Conservation (phyloP, 2,797 vertebrate species). For the Cottoperca gobio region DNA sequence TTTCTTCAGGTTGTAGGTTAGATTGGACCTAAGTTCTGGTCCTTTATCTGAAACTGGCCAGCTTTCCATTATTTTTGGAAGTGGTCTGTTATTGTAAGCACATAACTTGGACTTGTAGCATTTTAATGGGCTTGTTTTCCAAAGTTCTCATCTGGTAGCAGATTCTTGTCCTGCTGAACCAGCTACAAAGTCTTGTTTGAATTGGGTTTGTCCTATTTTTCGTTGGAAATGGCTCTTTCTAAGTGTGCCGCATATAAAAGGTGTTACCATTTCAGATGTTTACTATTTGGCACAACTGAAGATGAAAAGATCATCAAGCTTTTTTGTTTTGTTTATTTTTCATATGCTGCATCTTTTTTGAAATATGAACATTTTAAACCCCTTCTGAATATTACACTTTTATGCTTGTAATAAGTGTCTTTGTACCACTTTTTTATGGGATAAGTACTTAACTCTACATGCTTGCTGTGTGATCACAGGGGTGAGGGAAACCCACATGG, state of each 20-base stretch:
- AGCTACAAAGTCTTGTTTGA: conserved; percentile 66
- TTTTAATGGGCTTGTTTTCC: conserved; percentile 70
- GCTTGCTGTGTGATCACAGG: background rate
- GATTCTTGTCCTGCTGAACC: conserved; percentile 68
- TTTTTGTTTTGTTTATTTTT: background rate
- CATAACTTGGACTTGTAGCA: conserved; percentile 51
- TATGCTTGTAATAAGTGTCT: background rate
- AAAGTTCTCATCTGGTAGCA: conserved; percentile 58
- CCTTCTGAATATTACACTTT: background rate
- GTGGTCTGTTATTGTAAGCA: conserved; percentile 59
- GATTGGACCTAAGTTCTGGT: conserved; percentile 13
- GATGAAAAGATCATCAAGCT: background rate
- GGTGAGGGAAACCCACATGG: background rate
- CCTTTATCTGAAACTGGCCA: conserved; percentile 41
- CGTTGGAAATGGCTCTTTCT: conserved; percentile 49
- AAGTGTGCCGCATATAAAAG: conserved; percentile 37
- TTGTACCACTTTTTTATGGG: background rate
- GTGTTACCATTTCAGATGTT: conserved; percentile 35
- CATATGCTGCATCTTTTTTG: background rate
- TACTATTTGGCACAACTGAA: conserved; percentile 28
- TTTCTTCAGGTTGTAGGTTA: conserved; percentile 40
- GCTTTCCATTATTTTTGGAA: conserved; percentile 64
- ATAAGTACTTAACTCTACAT: background rate
- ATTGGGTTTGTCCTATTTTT: conserved; percentile 57
- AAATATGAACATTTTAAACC: background rate